Evolutionary conservation across 2,113 vertebrate genomes (phyloP).

Genomic region (Lethenteron camtschaticum): DNA sequence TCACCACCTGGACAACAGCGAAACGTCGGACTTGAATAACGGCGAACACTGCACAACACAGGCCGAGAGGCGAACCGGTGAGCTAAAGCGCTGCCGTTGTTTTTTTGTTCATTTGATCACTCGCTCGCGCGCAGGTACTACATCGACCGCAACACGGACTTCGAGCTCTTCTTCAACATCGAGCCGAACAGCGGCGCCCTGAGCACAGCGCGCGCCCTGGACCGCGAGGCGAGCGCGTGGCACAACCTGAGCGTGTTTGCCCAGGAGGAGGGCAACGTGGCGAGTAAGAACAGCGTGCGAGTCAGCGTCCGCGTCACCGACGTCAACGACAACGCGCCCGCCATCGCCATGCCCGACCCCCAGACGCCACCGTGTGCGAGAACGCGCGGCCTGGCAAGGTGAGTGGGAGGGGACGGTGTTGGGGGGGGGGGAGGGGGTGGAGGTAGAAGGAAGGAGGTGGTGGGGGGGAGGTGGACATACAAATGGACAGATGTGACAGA

Average conservation of each 20-base stretch:
- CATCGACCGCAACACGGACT: slow-evolving; percentile 83
- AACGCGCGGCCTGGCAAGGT: not conserved
- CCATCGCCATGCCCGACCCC: not conserved
- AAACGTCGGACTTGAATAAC: too few relatives aligned
- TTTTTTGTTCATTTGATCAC: too few relatives aligned
- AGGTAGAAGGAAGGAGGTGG: not conserved
- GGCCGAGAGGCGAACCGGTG: too few relatives aligned
- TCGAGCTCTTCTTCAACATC: slow-evolving; percentile 89
- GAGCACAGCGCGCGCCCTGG: slow-evolving; percentile 67
- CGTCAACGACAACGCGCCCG: slow-evolving; percentile 4
- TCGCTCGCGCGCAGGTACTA: slow-evolving; percentile 41
- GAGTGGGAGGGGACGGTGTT: not conserved
- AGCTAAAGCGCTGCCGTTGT: too few relatives aligned
- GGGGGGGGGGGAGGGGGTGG: not conserved
- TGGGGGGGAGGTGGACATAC: too few relatives aligned
- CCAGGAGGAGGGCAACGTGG: slow-evolving; percentile 57
- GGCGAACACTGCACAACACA: too few relatives aligned
- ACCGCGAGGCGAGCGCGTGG: slow-evolving; percentile 60
- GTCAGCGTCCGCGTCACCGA: not conserved
- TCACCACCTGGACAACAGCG: too few relatives aligned
- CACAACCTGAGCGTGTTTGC: slow-evolving; percentile 86
- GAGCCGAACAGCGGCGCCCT: slow-evolving; percentile 68
- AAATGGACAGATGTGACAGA: too few relatives aligned
- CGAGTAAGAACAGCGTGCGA: not conserved
- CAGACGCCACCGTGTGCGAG: too few relatives aligned